These are phyloP conservation scores for Emydura subglobosa DNA, from an alignment of 2,113 vertebrate species.

Conservation along the genomic window DNA sequence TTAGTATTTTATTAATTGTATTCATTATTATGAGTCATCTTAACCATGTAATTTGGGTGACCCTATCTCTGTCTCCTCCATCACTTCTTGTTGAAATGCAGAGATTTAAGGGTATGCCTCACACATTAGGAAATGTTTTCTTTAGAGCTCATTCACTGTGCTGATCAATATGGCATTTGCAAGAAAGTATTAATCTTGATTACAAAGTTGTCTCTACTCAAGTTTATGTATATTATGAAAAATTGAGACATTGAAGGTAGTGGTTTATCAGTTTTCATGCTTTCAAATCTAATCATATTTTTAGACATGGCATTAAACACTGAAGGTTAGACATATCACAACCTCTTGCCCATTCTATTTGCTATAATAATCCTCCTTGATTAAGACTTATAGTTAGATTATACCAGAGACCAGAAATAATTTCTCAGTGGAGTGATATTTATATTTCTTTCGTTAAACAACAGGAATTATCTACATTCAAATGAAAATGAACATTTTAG, in stretches of 20 bases:
- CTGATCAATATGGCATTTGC: background rate
- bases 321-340: slow-evolving; percentile 5
- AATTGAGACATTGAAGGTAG: background rate
- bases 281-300: slow-evolving; percentile 24
- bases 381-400: slow-evolving; percentile 38
- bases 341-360: background rate
- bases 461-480: slow-evolving; percentile 6
- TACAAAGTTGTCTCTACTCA: background rate
- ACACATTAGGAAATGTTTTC: fast-evolving
- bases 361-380: slow-evolving; percentile 42
- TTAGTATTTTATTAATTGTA: background rate
- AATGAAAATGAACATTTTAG: background rate
- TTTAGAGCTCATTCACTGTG: background rate
- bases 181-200: slow-evolving; percentile 12
- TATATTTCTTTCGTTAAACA: slow-evolving; percentile 5
- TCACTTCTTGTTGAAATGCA: background rate
- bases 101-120: background rate
- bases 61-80: background rate
- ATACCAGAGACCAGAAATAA: slow-evolving; percentile 12
- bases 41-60: background rate
- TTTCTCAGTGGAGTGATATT: background rate
- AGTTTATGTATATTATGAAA: background rate
- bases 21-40: fast-evolving
- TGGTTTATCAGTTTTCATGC: background rate
- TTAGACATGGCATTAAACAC: slow-evolving; percentile 21